Percentiles rank a stretch among this genome's conserved stretches.
phyloP scores from a whole-genome alignment of 2,797 vertebrate genomes.

The Lophotriccus pileatus region DNA sequence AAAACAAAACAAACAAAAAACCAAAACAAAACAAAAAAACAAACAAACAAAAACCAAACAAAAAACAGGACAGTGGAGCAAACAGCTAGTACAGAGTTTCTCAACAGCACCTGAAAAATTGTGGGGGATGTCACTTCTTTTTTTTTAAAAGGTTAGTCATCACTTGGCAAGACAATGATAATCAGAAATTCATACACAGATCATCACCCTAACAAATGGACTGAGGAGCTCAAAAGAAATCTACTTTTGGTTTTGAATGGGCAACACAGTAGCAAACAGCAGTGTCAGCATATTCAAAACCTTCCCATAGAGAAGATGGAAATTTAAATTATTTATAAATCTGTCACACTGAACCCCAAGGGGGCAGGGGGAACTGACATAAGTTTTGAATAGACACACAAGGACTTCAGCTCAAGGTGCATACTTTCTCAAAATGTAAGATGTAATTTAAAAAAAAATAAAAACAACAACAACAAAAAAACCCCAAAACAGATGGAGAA shows the following conservation, averaged over 20 bases:
- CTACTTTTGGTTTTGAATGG: not conserved
- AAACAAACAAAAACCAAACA: no score
- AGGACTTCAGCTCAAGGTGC: not conserved
- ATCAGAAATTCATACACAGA: not conserved
- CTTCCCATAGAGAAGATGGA: not conserved
- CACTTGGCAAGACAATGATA: not conserved
- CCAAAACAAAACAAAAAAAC: no score
- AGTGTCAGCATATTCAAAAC: not conserved
- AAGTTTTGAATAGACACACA: not conserved
- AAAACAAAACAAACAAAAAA: no score
- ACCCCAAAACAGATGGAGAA: not conserved
- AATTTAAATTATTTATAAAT: not conserved
- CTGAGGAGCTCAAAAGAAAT: not conserved
- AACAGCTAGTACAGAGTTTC: not conserved
- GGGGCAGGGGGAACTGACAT: rapidly evolving
- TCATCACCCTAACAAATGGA: not conserved
- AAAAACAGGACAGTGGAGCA: not conserved
- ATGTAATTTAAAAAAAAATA: not conserved
- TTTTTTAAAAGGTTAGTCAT: not conserved
- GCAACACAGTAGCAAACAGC: not conserved
- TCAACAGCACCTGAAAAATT: not conserved
- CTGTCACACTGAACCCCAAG: not conserved
- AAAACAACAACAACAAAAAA: no score
- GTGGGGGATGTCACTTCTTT: rapidly evolving
- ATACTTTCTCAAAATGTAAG: not conserved